A percentile compares a stretch with the other conserved stretches of the same genome.
These are phyloP conservation scores for Zeugodacus cucurbitae DNA, from an alignment of 1,140 invertebrate genomes.

Conservation along the genomic window DNA sequence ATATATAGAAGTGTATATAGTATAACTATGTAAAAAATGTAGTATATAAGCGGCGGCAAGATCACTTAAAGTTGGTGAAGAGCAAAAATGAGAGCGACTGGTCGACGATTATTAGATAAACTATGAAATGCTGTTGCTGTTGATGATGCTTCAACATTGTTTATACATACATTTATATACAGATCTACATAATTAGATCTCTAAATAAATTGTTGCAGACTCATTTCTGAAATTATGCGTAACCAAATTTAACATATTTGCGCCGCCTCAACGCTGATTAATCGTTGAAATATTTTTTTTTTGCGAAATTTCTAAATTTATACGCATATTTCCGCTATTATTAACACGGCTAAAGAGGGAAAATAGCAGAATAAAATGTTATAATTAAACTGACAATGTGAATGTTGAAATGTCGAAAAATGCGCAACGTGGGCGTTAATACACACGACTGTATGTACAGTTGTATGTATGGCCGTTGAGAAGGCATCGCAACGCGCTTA, in stretches of 20 bases:
- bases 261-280: neutral
- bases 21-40: too few relatives aligned
- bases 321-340: neutral
- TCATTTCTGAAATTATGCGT: neutral
- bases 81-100: too few relatives aligned
- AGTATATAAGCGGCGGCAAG: too few relatives aligned
- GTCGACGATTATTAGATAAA: too few relatives aligned
- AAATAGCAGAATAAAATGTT: neutral
- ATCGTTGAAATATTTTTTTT: neutral
- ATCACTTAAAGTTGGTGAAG: too few relatives aligned
- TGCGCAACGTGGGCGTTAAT: constrained; percentile 11
- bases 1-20: too few relatives aligned
- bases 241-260: neutral
- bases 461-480: too few relatives aligned
- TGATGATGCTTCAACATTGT: too few relatives aligned
- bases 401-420: constrained; percentile 3
- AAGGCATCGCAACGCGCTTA: too few relatives aligned
- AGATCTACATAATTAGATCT: neutral
- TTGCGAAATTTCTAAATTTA: neutral
- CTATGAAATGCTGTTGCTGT: too few relatives aligned
- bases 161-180: neutral
- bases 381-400: neutral
- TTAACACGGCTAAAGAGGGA: neutral
- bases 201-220: neutral
- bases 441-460: too few relatives aligned